Conservation (phyloP, 2,888 invertebrate species). For the Cybosia mesomella region DNA sequence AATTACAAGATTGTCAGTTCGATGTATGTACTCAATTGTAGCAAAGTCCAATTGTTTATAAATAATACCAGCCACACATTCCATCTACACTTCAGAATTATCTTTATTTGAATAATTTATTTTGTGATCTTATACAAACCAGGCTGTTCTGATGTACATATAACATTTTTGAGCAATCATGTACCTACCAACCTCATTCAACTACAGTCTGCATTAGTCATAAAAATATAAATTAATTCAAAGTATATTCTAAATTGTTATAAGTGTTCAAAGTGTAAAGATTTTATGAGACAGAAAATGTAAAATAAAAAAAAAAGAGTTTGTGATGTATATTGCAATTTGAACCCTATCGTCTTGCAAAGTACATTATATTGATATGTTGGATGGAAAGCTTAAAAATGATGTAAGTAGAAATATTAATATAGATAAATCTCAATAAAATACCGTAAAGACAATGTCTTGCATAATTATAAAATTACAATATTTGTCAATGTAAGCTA, state of each 20-base stretch:
- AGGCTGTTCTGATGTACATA: constrained; percentile 15
- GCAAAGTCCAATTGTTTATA: constrained; percentile 27
- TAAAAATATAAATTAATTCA: constrained; percentile 54
- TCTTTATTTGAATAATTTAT: constrained; percentile 42
- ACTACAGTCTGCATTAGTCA: constrained; percentile 66
- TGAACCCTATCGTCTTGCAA: constrained; percentile 59
- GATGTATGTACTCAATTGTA: constrained; percentile 40
- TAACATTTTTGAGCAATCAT: constrained; percentile 35
- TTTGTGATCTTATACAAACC: constrained; percentile 41
- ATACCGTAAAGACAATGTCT: constrained; percentile 67
- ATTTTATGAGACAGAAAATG: constrained; percentile 74
- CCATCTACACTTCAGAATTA: constrained; percentile 39
- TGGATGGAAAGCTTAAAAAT: constrained; percentile 53
- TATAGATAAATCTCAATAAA: constrained; percentile 57
- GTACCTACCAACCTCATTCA: constrained; percentile 23
- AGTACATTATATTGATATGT: constrained; percentile 58
- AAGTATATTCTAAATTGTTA: constrained; percentile 84
- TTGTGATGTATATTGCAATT: constrained; percentile 62
- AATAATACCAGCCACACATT: constrained; percentile 43
- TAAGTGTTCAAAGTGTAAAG: constrained; percentile 83
- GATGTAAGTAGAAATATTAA: constrained; percentile 51
- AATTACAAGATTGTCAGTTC: constrained; percentile 6
- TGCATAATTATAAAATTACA: constrained; percentile 47
- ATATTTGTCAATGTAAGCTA: constrained; percentile 36
- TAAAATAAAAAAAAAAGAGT: constrained; percentile 57